Conservation (phyloP, 2,113 vertebrate genomes). For the Calyptommatus sinebrachiatus region DNA sequence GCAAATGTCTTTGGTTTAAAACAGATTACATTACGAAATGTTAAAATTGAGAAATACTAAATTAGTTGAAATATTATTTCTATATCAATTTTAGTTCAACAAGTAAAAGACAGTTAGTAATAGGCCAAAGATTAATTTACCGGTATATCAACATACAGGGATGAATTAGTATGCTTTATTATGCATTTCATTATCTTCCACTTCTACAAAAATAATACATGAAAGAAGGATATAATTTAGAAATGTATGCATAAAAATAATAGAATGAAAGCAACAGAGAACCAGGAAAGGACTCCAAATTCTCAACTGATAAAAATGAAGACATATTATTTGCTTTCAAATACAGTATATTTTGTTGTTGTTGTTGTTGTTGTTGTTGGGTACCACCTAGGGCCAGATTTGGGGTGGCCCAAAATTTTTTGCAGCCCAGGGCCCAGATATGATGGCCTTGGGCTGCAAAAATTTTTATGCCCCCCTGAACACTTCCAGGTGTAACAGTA, state of each 20-base stretch:
- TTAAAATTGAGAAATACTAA: slow-evolving; percentile 49
- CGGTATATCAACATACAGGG: slow-evolving; percentile 6
- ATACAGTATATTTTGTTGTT: no score
- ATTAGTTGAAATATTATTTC: slow-evolving; percentile 61
- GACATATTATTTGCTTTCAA: not conserved
- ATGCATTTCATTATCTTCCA: slow-evolving; percentile 1
- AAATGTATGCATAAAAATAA: not conserved
- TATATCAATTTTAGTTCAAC: slow-evolving; percentile 47
- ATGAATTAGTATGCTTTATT: slow-evolving; percentile 10
- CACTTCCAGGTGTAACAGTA: no score
- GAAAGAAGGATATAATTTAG: not conserved
- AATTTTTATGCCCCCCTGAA: no score
- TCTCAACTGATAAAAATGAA: not conserved
- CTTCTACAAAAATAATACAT: slow-evolving; percentile 9
- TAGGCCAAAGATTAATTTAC: slow-evolving; percentile 14
- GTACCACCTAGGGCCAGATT: no score
- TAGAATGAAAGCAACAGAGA: not conserved
- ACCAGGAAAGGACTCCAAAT: not conserved
- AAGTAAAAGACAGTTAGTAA: slow-evolving; percentile 27
- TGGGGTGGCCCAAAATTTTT: no score
- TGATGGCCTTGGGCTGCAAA: no score
- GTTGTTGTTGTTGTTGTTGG: no score
- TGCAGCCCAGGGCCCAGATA: no score
- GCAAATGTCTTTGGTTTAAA: slow-evolving; percentile 67
- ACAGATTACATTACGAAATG: slow-evolving; percentile 64